These are phyloP conservation scores for Omphaloscelis lunosa DNA, from an alignment of 2,888 invertebrate genomes.

Conservation along the genomic window DNA sequence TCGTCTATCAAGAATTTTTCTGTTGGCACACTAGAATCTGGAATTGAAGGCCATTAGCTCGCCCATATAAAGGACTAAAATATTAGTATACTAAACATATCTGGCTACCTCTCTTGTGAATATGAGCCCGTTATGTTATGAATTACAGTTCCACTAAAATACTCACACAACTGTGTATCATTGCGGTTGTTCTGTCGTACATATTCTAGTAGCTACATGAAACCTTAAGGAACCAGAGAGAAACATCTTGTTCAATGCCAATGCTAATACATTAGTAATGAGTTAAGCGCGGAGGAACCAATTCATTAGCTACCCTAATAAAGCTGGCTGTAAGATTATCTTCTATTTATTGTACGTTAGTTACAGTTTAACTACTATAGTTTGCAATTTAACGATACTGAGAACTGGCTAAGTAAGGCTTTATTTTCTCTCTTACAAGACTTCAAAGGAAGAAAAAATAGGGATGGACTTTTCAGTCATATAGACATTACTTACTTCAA, in stretches of 20 bases:
- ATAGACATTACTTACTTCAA: background rate
- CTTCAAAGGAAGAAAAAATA: background rate
- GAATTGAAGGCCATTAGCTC: background rate
- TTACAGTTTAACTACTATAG: conserved; percentile 30
- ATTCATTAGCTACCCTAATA: conserved; percentile 58
- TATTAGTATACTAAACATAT: background rate
- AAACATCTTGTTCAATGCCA: conserved; percentile 55
- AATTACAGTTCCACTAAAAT: conserved; percentile 18
- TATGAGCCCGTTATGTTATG: conserved; percentile 10
- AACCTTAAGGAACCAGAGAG: conserved; percentile 55
- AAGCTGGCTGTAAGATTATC: conserved; percentile 47
- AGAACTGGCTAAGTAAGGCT: background rate
- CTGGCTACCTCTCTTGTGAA: background rate
- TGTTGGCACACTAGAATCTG: background rate
- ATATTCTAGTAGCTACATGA: conserved; percentile 51
- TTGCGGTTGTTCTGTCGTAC: conserved; percentile 44
- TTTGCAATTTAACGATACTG: conserved; percentile 5
- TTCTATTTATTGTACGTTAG: conserved; percentile 44
- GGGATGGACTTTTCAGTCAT: background rate
- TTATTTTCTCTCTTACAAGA: background rate
- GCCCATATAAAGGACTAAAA: too few relatives aligned
- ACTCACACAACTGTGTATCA: conserved; percentile 29
- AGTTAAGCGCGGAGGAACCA: conserved; percentile 47
- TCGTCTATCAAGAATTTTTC: background rate
- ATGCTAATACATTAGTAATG: conserved; percentile 54